Base-by-base conservation (phyloP, 1,140 invertebrate species). In the Nylanderia fulva region DNA sequence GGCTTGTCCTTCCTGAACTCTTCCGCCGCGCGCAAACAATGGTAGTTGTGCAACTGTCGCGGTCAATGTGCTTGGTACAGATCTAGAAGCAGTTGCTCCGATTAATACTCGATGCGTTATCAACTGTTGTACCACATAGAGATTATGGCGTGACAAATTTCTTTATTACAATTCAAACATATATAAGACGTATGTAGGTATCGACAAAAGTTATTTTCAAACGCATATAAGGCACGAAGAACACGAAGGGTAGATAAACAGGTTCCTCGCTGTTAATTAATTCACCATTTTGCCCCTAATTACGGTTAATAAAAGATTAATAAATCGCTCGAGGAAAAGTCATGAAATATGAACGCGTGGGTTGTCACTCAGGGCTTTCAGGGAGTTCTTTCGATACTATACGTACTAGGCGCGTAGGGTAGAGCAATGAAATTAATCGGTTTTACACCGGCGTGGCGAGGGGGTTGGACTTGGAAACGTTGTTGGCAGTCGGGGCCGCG, bases 391-490 rank as follows among this genome's bases (percentile, higher is more conserved):
- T 76, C 64, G 87, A 85, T 88, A 76, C 18, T 48, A 27, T 68
- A 3, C 29, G 29, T 33, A 33, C 29, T 33, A n/a, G n/a, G 29
- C 36, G 24, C 9, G 61, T 21, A 36, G 52, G 24, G 76, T n/a
- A 60, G 72, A 63, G 64, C 45, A 68, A 68, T 58, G 82, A 85
- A 91, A 89, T 91, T 87, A 91, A 91, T 91, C 76, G 84, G 85
- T 82, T 89, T 86, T 80, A 75, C 80, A 86, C 54, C 74, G 75
- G 58, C 9, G 21, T 36, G 68, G 36, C 66, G 21, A 85, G 66
- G 84, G 86, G 89, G 91, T 91, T 88, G 88, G 88, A 85, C 86
- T 85, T 85, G 82, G 86, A 82, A 76, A 66, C 21, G 56, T 84
- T 61, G 84, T 87, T 69, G 85, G 52, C 72, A 69, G 85, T 56